A percentile compares a stretch with the other conserved stretches of the same genome.
Conservation (phyloP, 2,888 invertebrate genomes). For the Onchidella celtica region DNA sequence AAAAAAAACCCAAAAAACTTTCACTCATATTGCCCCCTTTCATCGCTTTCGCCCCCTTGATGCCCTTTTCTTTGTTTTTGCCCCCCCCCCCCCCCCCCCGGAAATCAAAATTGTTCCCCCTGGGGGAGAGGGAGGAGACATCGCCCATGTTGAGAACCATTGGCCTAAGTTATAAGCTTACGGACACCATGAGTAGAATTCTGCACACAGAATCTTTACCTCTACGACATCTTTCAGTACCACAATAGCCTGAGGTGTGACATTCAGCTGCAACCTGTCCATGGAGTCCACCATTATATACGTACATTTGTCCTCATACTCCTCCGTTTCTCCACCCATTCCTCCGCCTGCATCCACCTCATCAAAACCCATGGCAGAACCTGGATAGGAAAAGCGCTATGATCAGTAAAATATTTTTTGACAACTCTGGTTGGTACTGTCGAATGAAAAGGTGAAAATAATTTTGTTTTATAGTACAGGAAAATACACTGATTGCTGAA, state of each 20-base stretch:
- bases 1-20: too few species aligned
- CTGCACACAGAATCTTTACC: too few species aligned
- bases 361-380: slow-evolving; percentile 53
- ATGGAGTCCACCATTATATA: slow-evolving; percentile 87
- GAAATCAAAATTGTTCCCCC: too few species aligned
- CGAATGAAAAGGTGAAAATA: background rate
- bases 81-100: too few species aligned
- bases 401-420: background rate
- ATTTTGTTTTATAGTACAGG: background rate
- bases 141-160: too few species aligned
- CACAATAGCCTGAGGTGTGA: slow-evolving; percentile 86
- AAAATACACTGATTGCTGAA: background rate
- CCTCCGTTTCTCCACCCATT: slow-evolving; percentile 55
- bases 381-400: background rate
- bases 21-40: too few species aligned
- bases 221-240: slow-evolving; percentile 82
- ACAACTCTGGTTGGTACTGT: background rate
- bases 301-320: slow-evolving; percentile 81
- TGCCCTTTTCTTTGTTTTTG: too few species aligned
- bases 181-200: too few species aligned
- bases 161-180: too few species aligned
- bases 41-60: too few species aligned
- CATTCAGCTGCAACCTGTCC: slow-evolving; percentile 85
- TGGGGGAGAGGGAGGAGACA: too few species aligned
- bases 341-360: slow-evolving; percentile 52